A percentile compares a stretch with the other conserved stretches of the same genome.
Conservation (phyloP, 2,113 vertebrate species). For the Redunca redunca region DNA sequence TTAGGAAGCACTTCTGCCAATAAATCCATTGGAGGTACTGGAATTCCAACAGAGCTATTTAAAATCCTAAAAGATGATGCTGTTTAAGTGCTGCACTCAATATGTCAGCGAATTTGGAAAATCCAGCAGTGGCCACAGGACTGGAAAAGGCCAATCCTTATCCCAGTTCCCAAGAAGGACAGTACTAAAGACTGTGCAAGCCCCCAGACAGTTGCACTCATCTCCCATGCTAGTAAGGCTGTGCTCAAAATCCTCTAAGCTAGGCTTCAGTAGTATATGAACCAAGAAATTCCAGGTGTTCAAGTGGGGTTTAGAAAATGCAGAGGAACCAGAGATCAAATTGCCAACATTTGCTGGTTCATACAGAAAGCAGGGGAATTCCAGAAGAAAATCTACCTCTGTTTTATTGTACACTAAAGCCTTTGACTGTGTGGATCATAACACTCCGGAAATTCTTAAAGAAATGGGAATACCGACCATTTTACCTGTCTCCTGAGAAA, state of each 20-base stretch:
- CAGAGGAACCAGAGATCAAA: neutral
- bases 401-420: neutral
- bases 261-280: neutral
- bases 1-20: neutral
- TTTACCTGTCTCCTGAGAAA: neutral
- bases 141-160: neutral
- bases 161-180: neutral
- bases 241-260: neutral
- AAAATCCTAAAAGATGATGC: neutral
- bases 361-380: neutral
- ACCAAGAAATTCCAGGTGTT: neutral
- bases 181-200: neutral
- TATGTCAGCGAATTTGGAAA: neutral
- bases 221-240: neutral
- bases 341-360: neutral
- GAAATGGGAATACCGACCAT: neutral
- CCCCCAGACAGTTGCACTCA: neutral
- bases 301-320: neutral
- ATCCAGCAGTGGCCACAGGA: neutral
- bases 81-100: neutral
- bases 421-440: neutral
- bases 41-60: neutral
- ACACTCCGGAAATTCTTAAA: neutral
- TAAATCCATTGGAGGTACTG: neutral
- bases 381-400: neutral